Conservation (phyloP, 2,113 vertebrate species). For the Proteles cristata region DNA sequence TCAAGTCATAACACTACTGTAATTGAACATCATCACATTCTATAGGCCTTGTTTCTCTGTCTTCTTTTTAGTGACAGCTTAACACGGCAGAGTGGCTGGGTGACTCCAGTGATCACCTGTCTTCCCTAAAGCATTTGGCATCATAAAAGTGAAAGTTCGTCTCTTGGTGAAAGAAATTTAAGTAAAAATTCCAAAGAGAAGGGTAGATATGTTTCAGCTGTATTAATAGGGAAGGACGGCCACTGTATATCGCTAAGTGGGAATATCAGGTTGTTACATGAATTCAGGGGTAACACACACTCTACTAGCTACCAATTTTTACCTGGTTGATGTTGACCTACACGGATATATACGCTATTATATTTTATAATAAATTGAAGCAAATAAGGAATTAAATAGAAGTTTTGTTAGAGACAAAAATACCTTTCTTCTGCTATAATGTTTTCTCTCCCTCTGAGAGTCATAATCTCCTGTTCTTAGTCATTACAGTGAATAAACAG, state of each 20-base stretch:
- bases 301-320: background rate
- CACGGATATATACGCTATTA: background rate
- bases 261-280: background rate
- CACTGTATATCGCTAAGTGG: background rate
- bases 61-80: background rate
- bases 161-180: background rate
- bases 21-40: background rate
- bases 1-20: background rate
- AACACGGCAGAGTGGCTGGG: background rate
- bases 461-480: background rate
- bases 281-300: background rate
- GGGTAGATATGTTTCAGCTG: background rate
- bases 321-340: background rate
- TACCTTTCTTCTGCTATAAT: background rate
- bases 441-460: background rate
- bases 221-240: background rate
- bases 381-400: slow-evolving; percentile 29
- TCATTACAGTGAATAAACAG: background rate
- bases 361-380: background rate
- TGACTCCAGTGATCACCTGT: background rate
- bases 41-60: background rate
- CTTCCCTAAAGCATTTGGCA: background rate
- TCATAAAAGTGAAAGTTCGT: background rate
- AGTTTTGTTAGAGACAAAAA: slow-evolving; percentile 12
- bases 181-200: background rate